phyloP scores from a whole-genome alignment of 2,888 invertebrate genomes.

The Cynaeus angustus region DNA sequence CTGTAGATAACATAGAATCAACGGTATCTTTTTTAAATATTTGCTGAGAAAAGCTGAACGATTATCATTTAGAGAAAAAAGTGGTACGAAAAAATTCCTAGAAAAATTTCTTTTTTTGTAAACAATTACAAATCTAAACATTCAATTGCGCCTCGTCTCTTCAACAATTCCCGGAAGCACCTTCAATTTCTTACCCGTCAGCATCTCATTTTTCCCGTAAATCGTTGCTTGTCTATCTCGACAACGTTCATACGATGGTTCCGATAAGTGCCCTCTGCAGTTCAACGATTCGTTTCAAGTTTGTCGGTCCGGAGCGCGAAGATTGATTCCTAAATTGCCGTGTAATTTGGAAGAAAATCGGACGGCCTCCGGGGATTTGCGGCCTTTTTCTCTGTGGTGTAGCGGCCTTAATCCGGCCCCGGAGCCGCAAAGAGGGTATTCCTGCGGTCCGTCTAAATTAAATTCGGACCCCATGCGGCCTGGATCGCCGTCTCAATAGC shows the following conservation, averaged over 20 bases:
- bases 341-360: slow-evolving; percentile 48
- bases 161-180: background rate
- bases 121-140: too few species aligned
- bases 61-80: too few species aligned
- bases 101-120: too few species aligned
- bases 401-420: slow-evolving; percentile 44
- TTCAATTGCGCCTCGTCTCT: too few species aligned
- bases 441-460: slow-evolving; percentile 48
- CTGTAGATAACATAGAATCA: too few species aligned
- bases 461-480: slow-evolving; percentile 46
- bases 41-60: too few species aligned
- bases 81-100: too few species aligned
- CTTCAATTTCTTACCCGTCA: background rate
- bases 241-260: slow-evolving; percentile 10
- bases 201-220: slow-evolving; percentile 4
- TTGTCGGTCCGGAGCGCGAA: slow-evolving; percentile 32
- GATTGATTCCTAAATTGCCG: slow-evolving; percentile 46
- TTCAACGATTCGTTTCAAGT: slow-evolving; percentile 29
- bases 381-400: slow-evolving; percentile 42
- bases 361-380: slow-evolving; percentile 36
- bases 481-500: slow-evolving; percentile 31
- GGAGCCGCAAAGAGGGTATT: slow-evolving; percentile 44
- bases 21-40: too few species aligned
- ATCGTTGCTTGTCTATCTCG: slow-evolving; percentile 9
- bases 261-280: slow-evolving; percentile 14